Base-by-base conservation (phyloP, 2,797 vertebrate genomes). In the Atherinosoma microstoma region DNA sequence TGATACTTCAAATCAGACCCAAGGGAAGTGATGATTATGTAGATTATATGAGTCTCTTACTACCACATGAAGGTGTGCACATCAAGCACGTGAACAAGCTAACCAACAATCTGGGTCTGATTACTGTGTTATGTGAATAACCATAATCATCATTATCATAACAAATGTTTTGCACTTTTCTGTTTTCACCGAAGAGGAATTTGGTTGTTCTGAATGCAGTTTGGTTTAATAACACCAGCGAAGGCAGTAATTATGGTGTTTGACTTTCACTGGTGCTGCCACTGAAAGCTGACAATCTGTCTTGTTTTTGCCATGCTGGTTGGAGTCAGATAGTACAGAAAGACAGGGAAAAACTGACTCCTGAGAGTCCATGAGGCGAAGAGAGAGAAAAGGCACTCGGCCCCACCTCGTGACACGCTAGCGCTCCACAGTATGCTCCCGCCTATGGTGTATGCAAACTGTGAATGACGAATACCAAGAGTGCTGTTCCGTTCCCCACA, bases 381-480 rank as follows among this genome's bases (percentile, higher is more conserved):
- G 11, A 78, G 72, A 71, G 76, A 78, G 51, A 82, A 87, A 75
- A 85, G 79, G 49, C 78, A 24, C 73, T 84, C 40, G 62, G 78
- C 79, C 84, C 78, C 80, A 84, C 87, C 89, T 87, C 32, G 12
- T 86, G 80, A 88, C 85, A 90, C 6, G 35, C 73, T 59, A 58
- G 49, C 45, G 6, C 74, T 85, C 80, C 78, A 64, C 87, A 73
- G 77, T 83, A 79, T 78, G 83, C 84, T 85, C 68, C 80, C 53
- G 57, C 61, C 82, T 78, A 58, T 85, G 85, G 72, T 86, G 78
- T 76, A 78, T 86, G 81, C 76, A 89, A 90, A 90, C 86, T 83
- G 87, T 86, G 84, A 90, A 89, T 87, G 84, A 88, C 57, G 73
- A 90, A 89, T 89, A 78, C 74, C 22, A 9, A 80, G 79, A 76